Percentiles rank a stretch among this genome's conserved stretches.
Evolutionary conservation across 2,888 invertebrate genomes (phyloP).

Genomic region (Chrysomela aeneicollis): DNA sequence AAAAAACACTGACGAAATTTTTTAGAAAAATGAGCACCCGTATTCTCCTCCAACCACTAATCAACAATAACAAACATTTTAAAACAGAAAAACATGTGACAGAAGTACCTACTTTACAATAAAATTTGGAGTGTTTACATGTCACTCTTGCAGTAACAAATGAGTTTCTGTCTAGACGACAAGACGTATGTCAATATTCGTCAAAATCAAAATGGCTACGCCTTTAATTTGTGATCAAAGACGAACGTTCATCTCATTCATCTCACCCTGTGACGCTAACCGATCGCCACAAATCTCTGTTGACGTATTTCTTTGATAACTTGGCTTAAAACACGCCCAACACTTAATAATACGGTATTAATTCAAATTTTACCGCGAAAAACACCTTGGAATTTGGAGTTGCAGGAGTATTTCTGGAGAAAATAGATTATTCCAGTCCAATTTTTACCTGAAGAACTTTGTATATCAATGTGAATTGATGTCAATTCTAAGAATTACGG

Average conservation of each 20-base stretch:
- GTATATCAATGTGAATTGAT: neutral
- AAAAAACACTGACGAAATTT: constrained; percentile 42
- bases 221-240: constrained; percentile 60
- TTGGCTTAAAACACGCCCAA: constrained; percentile 56
- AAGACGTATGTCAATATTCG: constrained; percentile 75
- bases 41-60: constrained; percentile 30
- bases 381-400: constrained; percentile 12
- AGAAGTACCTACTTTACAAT: constrained; percentile 45
- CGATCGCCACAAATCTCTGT: constrained; percentile 20
- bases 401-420: constrained; percentile 6
- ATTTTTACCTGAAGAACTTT: neutral
- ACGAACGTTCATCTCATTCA: constrained; percentile 43
- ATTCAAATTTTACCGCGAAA: constrained; percentile 43
- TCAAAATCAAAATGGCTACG: constrained; percentile 78
- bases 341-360: constrained; percentile 45
- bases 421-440: neutral
- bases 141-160: constrained; percentile 63
- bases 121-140: constrained; percentile 61
- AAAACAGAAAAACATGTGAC: constrained; percentile 54
- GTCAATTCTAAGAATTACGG: constrained; percentile 18
- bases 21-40: constrained; percentile 18
- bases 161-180: constrained; percentile 64
- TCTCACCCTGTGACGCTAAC: constrained; percentile 31
- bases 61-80: constrained; percentile 38
- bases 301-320: constrained; percentile 39